These are phyloP conservation scores for Python bivittatus DNA, from an alignment of 2,113 vertebrate species.

Conservation along the genomic window DNA sequence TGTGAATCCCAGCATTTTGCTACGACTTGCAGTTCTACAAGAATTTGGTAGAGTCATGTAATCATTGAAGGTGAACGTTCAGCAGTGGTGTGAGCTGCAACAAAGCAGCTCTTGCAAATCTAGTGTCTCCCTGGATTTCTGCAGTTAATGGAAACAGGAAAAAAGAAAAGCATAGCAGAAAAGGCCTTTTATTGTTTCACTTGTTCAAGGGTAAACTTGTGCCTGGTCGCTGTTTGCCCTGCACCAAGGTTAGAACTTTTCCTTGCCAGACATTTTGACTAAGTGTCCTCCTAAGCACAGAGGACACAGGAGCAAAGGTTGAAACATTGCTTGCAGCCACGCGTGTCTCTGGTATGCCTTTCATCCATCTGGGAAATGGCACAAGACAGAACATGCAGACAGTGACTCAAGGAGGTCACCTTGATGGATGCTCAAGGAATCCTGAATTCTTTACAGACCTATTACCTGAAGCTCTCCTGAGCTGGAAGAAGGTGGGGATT, in stretches of 20 bases:
- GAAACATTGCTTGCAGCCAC: background rate
- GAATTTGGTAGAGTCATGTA: background rate
- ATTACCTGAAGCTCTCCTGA: background rate
- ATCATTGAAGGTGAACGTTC: too few relatives aligned
- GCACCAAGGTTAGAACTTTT: background rate
- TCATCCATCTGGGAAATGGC: slow-evolving; percentile 41
- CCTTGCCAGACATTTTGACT: background rate
- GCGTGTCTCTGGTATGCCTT: slow-evolving; percentile 45
- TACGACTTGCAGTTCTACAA: background rate
- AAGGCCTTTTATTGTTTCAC: background rate
- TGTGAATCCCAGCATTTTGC: too few relatives aligned
- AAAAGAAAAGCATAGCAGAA: background rate
- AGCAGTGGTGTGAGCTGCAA: background rate
- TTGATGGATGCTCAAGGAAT: background rate
- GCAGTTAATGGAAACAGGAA: background rate
- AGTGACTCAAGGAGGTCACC: background rate
- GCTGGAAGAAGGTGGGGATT: background rate
- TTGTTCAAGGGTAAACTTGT: background rate
- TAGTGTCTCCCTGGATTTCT: background rate
- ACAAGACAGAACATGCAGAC: slow-evolving; percentile 14
- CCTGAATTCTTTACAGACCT: background rate
- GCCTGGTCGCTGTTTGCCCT: background rate
- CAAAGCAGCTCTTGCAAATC: background rate
- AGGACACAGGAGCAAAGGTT: background rate
- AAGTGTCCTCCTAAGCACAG: background rate